phyloP scores from a whole-genome alignment of 2,113 vertebrate species.

The Bombycilla garrulus region DNA sequence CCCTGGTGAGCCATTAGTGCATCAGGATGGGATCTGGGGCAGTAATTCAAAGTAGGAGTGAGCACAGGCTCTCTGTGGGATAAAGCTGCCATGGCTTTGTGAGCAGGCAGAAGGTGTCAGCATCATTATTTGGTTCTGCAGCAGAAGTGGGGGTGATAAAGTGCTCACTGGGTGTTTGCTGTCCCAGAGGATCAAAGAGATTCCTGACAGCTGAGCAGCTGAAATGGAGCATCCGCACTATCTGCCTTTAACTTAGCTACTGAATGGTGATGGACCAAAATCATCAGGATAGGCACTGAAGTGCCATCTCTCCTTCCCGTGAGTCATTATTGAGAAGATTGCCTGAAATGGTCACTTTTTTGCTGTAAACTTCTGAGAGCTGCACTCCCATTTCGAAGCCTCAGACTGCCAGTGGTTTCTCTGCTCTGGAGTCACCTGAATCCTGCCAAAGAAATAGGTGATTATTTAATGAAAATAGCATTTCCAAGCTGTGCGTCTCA shows the following conservation, averaged over 20 bases:
- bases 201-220: constrained; percentile 1
- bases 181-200: constrained; percentile 12
- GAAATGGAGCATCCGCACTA: neutral
- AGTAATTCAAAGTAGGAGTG: neutral
- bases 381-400: neutral
- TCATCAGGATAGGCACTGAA: neutral
- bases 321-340: neutral
- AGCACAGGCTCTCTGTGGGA: neutral
- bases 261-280: neutral
- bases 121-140: neutral
- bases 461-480: neutral
- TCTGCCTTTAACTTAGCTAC: neutral
- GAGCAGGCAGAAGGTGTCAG: constrained; percentile 24
- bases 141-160: neutral
- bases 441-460: neutral
- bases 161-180: neutral
- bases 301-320: neutral
- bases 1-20: neutral
- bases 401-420: neutral
- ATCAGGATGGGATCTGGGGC: neutral
- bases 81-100: neutral
- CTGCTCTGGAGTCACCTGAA: neutral
- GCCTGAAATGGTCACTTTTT: neutral
- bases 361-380: neutral
- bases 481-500: neutral